Evolutionary conservation across 2,113 vertebrate genomes (phyloP).

Genomic region (Bos indicus): DNA sequence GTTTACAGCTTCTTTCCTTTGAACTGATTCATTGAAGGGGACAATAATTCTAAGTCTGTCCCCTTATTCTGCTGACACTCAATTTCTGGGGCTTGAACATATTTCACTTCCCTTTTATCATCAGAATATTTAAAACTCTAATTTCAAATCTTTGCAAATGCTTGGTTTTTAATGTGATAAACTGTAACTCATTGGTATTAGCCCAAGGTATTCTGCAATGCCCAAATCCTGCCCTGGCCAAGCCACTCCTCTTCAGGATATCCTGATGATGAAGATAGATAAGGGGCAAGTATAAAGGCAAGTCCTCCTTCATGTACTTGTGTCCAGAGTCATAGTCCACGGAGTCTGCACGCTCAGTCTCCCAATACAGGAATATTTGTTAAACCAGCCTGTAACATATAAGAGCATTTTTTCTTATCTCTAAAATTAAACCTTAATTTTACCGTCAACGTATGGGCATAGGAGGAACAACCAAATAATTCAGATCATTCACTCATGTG

Average conservation of each 20-base stretch:
- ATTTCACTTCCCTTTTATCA: slow-evolving; percentile 55
- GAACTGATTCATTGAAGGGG: slow-evolving; percentile 49
- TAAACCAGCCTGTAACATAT: neutral
- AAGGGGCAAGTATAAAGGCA: neutral
- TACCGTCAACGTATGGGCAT: neutral
- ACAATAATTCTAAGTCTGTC: slow-evolving; percentile 32
- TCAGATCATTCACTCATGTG: neutral
- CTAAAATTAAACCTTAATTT: neutral
- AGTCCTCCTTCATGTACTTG: neutral
- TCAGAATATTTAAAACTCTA: slow-evolving; percentile 56
- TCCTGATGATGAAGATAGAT: neutral
- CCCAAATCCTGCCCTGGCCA: neutral
- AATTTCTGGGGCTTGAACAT: slow-evolving; percentile 43
- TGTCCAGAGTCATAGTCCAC: neutral
- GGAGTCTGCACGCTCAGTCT: neutral
- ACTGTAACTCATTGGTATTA: neutral
- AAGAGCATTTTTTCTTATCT: neutral
- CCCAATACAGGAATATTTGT: neutral
- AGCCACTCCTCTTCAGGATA: neutral
- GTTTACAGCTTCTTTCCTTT: slow-evolving; percentile 55
- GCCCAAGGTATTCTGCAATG: neutral
- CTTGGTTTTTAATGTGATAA: neutral
- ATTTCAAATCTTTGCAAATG: slow-evolving; percentile 42
- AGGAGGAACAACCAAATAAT: neutral
- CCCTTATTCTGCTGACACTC: slow-evolving; percentile 42